Percentiles rank a stretch among this genome's conserved stretches.
Conservation (phyloP, 35 echinoderm and acorn worm genomes). For the Nesometra sesokonis region DNA sequence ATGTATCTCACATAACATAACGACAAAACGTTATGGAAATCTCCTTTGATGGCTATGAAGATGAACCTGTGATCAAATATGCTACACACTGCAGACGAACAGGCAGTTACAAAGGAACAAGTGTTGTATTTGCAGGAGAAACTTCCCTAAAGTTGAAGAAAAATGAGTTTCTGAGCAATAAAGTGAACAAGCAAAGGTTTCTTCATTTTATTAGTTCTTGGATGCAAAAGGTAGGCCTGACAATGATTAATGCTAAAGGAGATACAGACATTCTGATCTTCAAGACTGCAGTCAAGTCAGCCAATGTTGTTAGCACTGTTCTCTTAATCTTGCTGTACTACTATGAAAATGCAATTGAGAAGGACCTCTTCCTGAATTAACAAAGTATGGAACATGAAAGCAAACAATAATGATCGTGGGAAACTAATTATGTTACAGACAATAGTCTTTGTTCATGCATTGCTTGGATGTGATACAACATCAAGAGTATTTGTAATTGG, state of each 20-base stretch:
- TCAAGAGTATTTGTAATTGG: slow-evolving; percentile 32
- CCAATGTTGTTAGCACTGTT: not conserved
- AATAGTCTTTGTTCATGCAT: slow-evolving; percentile 35
- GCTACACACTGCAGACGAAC: too few relatives aligned
- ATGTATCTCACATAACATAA: slow-evolving; percentile 29
- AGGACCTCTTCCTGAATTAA: slow-evolving; percentile 15
- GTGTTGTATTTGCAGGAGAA: slow-evolving; percentile 26
- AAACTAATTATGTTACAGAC: slow-evolving; percentile 1
- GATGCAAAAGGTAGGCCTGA: slow-evolving; percentile 12
- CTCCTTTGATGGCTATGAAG: too few relatives aligned
- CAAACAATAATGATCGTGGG: not conserved
- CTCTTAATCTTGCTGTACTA: slow-evolving; percentile 26
- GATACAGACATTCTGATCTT: slow-evolving; percentile 37
- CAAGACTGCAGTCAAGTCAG: slow-evolving; percentile 42
- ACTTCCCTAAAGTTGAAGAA: slow-evolving; percentile 29
- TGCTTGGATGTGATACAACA: slow-evolving; percentile 47
- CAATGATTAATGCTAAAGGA: slow-evolving; percentile 24
- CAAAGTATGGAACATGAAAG: slow-evolving; percentile 40
- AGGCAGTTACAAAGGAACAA: slow-evolving; percentile 15
- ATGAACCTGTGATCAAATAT: too few relatives aligned
- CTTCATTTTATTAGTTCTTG: slow-evolving; percentile 2
- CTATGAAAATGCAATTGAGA: not conserved
- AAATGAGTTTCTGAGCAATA: slow-evolving; percentile 37
- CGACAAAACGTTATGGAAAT: slow-evolving; percentile 9
- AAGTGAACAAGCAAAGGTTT: slow-evolving; percentile 36